Evolutionary conservation across 2,888 invertebrate genomes (phyloP).

Genomic region (Drosophila kokeensis): DNA sequence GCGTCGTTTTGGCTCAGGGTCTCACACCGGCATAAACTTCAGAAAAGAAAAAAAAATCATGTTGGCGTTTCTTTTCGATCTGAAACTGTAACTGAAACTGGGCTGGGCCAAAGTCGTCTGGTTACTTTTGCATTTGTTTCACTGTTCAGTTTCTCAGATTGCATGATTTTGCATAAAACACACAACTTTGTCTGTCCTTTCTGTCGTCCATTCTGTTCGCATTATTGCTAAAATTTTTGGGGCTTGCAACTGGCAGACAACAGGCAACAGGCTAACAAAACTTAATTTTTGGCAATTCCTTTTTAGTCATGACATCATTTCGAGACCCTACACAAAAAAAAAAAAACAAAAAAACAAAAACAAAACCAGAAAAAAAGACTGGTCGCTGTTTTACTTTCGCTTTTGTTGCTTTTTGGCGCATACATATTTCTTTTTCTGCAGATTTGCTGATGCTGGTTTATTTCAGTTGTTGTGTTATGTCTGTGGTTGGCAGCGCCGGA

Average conservation of each 20-base stretch:
- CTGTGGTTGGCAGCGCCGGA: constrained; percentile 50
- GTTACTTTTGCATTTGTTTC: constrained; percentile 75
- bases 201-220: constrained; percentile 28
- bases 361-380: constrained; percentile 63
- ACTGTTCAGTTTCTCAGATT: constrained; percentile 46
- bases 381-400: constrained; percentile 81
- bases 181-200: constrained; percentile 36
- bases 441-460: constrained; percentile 47
- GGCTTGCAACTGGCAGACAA: constrained; percentile 42
- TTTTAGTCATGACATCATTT: constrained; percentile 76
- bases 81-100: constrained; percentile 50
- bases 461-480: constrained; percentile 29
- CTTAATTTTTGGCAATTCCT: constrained; percentile 75
- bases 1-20: constrained; percentile 65
- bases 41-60: constrained; percentile 13
- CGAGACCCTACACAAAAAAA: constrained; percentile 59
- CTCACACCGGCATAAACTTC: constrained; percentile 42
- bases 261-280: constrained; percentile 25
- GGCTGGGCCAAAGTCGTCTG: constrained; percentile 74
- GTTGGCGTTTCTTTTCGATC: constrained; percentile 46
- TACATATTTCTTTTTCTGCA: constrained; percentile 50
- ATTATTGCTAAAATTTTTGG: constrained; percentile 58
- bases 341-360: constrained; percentile 33
- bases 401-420: constrained; percentile 65
- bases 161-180: constrained; percentile 72